Conservation (phyloP, 2,797 vertebrate genomes). For the Thamnophis elegans region DNA sequence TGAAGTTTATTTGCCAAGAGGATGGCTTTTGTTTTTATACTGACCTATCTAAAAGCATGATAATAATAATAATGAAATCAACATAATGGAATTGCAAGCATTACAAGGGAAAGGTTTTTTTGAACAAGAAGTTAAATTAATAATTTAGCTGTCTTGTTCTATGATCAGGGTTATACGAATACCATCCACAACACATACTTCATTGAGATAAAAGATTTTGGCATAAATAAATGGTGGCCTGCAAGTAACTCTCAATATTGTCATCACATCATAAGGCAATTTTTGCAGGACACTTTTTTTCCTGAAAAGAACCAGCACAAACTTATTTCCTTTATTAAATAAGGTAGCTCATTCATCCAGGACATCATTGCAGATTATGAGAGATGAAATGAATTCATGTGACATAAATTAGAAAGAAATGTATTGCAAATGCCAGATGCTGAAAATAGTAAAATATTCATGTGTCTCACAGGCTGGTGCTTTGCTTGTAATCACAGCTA, state of each 20-base stretch:
- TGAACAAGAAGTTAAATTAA: background rate
- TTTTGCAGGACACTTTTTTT: background rate
- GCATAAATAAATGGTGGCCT: background rate
- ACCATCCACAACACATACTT: background rate
- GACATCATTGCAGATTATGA: slow-evolving; percentile 7
- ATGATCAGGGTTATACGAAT: background rate
- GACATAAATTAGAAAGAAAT: slow-evolving; percentile 34
- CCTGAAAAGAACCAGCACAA: background rate
- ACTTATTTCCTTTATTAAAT: background rate
- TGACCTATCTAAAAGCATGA: background rate
- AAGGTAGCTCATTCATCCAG: background rate
- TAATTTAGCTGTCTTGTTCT: background rate
- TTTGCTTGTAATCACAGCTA: slow-evolving; percentile 38
- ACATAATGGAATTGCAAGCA: background rate
- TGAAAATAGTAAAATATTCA: slow-evolving; percentile 49
- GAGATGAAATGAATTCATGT: slow-evolving; percentile 31
- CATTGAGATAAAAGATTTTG: background rate
- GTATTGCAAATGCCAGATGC: slow-evolving; percentile 40
- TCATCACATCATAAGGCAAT: background rate
- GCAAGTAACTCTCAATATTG: background rate
- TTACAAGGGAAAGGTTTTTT: background rate
- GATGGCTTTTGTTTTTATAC: background rate
- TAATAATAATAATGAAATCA: background rate
- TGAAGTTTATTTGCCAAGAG: background rate
- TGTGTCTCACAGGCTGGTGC: slow-evolving; percentile 20